Evolutionary conservation across 2,888 invertebrate genomes (phyloP).

Genomic region (Yponomeuta malinellus): DNA sequence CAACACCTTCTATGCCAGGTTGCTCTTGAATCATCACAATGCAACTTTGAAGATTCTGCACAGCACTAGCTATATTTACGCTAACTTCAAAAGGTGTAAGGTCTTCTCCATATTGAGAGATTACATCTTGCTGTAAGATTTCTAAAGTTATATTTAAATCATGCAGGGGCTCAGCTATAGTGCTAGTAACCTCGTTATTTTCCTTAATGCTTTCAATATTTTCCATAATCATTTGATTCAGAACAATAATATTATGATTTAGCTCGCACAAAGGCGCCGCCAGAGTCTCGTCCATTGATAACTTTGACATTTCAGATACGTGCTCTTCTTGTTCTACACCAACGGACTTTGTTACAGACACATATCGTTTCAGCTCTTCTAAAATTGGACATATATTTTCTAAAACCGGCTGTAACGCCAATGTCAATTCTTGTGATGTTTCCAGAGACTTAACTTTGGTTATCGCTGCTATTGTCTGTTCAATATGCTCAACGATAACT

Average conservation of each 20-base stretch:
- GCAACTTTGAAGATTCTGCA: conserved; percentile 60
- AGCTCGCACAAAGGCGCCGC: conserved; percentile 55
- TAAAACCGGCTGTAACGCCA: conserved; percentile 34
- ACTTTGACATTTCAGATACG: conserved; percentile 48
- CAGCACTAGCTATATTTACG: conserved; percentile 48
- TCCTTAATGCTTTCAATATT: conserved; percentile 46
- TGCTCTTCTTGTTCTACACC: conserved; percentile 26
- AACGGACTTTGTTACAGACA: conserved; percentile 44
- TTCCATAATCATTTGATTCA: conserved; percentile 29
- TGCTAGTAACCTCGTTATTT: conserved; percentile 40
- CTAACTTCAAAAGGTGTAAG: conserved; percentile 38
- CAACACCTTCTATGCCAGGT: conserved; percentile 58
- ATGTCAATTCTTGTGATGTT: conserved; percentile 33
- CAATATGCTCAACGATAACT: conserved; percentile 48
- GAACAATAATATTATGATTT: conserved; percentile 41
- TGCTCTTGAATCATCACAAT: conserved; percentile 67
- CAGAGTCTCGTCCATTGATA: conserved; percentile 50
- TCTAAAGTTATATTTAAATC: conserved; percentile 61
- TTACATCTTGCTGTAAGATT: conserved; percentile 61
- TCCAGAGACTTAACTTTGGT: conserved; percentile 45
- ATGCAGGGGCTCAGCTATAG: conserved; percentile 61
- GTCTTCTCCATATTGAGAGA: conserved; percentile 57
- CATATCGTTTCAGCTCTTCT: conserved; percentile 50
- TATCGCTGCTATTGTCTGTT: conserved; percentile 52
- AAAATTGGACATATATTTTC: conserved; percentile 52